Conservation (phyloP, 1,140 invertebrate genomes). For the Dreissena polymorpha region DNA sequence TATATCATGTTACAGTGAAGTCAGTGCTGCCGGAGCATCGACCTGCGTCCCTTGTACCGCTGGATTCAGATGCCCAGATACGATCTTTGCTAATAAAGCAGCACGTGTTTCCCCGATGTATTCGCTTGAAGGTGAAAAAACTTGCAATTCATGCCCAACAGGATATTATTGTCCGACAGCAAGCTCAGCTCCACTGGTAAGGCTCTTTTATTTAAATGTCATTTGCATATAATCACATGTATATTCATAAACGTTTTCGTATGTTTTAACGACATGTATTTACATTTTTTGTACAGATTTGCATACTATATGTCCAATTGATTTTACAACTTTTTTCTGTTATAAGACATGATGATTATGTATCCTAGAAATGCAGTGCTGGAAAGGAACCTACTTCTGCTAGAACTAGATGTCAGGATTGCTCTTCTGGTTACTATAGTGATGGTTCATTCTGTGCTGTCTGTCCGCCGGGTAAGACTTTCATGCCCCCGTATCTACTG, state of each 20-base stretch:
- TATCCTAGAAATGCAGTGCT: slow-evolving; percentile 61
- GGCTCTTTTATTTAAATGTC: background rate
- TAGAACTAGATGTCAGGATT: slow-evolving; percentile 66
- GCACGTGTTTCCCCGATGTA: slow-evolving; percentile 54
- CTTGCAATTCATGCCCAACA: slow-evolving; percentile 57
- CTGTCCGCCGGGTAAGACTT: slow-evolving; percentile 70
- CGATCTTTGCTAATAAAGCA: slow-evolving; percentile 8
- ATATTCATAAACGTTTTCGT: no score
- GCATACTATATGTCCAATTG: no score
- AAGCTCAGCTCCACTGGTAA: slow-evolving; percentile 61
- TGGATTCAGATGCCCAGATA: slow-evolving; percentile 57
- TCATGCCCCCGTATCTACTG: no score
- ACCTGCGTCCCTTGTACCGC: slow-evolving; percentile 63
- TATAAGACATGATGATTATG: no score
- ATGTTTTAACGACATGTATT: no score
- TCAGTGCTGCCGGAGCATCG: slow-evolving; percentile 54
- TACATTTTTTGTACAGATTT: no score
- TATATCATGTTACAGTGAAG: slow-evolving; percentile 47
- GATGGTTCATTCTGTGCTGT: slow-evolving; percentile 62
- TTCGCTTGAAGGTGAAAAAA: slow-evolving; percentile 45
- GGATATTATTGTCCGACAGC: slow-evolving; percentile 51
- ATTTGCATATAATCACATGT: no score
- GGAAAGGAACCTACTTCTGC: slow-evolving; percentile 63
- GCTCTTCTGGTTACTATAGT: slow-evolving; percentile 66
- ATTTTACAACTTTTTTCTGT: no score